These are phyloP conservation scores for Pantelozetes paolii DNA, from an alignment of 2,888 invertebrate species.

Conservation along the genomic window DNA sequence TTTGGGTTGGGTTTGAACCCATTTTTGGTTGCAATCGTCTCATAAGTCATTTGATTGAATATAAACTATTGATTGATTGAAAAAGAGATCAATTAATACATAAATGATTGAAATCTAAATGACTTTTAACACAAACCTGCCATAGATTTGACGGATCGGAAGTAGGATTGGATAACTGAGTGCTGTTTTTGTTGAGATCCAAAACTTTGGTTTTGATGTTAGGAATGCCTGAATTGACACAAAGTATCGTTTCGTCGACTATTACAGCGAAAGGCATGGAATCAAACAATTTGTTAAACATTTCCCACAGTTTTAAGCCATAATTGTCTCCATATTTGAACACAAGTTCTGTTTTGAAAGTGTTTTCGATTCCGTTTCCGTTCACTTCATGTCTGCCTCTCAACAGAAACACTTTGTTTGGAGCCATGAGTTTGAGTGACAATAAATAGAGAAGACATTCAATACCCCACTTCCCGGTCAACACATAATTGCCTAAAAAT, in stretches of 20 bases:
- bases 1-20: background rate
- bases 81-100: too few relatives aligned
- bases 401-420: constrained; percentile 62
- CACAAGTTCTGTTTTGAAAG: constrained; percentile 67
- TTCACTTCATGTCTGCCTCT: constrained; percentile 72
- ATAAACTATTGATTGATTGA: background rate
- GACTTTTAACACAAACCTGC: background rate
- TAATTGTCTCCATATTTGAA: constrained; percentile 62
- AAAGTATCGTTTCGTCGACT: constrained; percentile 70
- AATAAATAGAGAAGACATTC: constrained; percentile 61
- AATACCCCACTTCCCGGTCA: constrained; percentile 64
- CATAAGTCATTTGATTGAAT: too few relatives aligned
- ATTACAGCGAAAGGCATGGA: constrained; percentile 67
- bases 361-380: constrained; percentile 68
- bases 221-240: constrained; percentile 57
- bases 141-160: background rate
- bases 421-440: constrained; percentile 66
- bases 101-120: too few relatives aligned
- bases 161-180: background rate
- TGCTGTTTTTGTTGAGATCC: background rate
- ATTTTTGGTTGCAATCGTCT: background rate
- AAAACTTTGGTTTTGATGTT: background rate
- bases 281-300: constrained; percentile 67
- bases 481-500: constrained; percentile 73
- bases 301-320: constrained; percentile 65